A percentile compares a stretch with the other conserved stretches of the same genome.
Conservation (phyloP, 2,797 vertebrate genomes). For the Gila robusta region DNA sequence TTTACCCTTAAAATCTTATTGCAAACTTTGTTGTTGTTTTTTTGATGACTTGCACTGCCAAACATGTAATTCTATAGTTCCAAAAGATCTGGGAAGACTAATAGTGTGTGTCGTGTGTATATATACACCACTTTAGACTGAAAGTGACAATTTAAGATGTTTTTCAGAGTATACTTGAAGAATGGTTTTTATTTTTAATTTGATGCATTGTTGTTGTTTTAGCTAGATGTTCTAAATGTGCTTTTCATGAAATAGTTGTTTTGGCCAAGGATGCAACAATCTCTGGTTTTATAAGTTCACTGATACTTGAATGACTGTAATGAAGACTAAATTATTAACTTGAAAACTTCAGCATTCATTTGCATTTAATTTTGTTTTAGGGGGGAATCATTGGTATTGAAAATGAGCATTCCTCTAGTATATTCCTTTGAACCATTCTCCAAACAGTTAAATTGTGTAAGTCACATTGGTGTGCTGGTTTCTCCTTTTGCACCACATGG, state of each 20-base stretch:
- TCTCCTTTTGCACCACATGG: neutral
- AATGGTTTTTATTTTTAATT: constrained; percentile 15
- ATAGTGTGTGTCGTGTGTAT: too few relatives aligned
- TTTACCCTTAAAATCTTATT: constrained; percentile 12
- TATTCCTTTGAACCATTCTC: neutral
- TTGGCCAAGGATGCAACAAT: neutral
- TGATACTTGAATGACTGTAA: neutral
- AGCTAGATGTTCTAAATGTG: neutral
- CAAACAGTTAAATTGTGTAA: neutral
- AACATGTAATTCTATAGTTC: neutral
- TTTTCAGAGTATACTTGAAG: neutral
- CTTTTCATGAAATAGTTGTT: neutral
- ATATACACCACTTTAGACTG: neutral
- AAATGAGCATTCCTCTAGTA: neutral
- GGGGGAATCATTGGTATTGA: neutral
- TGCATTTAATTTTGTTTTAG: neutral
- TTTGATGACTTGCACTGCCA: constrained; percentile 19
- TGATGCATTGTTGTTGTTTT: constrained; percentile 1
- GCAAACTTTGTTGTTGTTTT: neutral
- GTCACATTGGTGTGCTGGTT: neutral
- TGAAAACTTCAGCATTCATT: neutral
- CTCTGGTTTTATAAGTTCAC: neutral
- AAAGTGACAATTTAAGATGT: neutral
- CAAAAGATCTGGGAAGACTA: neutral
- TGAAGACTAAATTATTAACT: neutral